These are phyloP conservation scores for Eulemur coronatus DNA, from an alignment of 2,797 vertebrate genomes.

Conservation along the genomic window DNA sequence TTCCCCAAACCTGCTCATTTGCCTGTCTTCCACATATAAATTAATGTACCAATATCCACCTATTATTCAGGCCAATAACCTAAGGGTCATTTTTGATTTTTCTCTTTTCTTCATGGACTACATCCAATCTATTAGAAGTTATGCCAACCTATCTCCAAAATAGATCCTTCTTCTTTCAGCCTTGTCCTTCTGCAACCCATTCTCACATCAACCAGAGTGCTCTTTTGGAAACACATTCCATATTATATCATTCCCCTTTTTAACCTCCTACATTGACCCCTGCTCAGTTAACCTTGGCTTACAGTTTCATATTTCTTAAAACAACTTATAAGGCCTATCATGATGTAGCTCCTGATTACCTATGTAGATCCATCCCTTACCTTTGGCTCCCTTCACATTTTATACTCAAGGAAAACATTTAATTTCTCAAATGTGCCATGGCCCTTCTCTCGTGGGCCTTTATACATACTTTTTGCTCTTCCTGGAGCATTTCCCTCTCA, in stretches of 20 bases:
- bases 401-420: neutral
- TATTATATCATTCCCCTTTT: neutral
- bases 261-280: neutral
- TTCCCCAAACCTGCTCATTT: neutral
- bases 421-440: neutral
- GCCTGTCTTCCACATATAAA: neutral
- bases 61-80: neutral
- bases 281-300: neutral
- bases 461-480: neutral
- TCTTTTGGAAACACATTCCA: neutral
- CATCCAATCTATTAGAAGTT: neutral
- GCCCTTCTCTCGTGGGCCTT: neutral
- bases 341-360: neutral
- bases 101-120: neutral
- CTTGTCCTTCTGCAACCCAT: neutral
- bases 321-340: neutral
- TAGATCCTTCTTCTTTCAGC: neutral
- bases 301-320: neutral
- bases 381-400: neutral
- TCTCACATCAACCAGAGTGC: neutral
- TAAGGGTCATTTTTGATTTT: neutral
- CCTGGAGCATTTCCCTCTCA: neutral
- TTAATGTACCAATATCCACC: neutral
- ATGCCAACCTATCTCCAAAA: neutral
- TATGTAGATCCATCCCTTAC: neutral